Evolutionary conservation across 2,888 invertebrate species (phyloP).

Genomic region (Sepiola atlantica): DNA sequence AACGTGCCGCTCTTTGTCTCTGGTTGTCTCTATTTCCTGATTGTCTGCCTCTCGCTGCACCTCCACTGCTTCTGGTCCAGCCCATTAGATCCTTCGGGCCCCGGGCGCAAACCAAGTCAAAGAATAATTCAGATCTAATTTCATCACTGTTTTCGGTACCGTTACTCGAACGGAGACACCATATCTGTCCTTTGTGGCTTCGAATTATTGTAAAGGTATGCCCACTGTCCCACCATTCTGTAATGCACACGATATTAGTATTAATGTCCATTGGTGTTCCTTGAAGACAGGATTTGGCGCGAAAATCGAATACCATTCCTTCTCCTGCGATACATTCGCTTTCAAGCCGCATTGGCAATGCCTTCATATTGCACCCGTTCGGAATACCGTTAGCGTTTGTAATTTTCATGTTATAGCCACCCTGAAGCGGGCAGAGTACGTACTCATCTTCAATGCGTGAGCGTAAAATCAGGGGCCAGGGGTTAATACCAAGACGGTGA

Average conservation of each 20-base stretch:
- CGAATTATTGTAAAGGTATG: conserved; percentile 60
- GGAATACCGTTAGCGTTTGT: conserved; percentile 51
- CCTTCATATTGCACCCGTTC: conserved; percentile 65
- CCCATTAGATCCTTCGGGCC: conserved; percentile 23
- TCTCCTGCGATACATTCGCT: conserved; percentile 68
- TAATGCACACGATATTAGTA: conserved; percentile 60
- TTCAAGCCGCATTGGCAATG: conserved; percentile 68
- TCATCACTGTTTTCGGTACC: conserved; percentile 49
- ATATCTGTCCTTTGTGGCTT: conserved; percentile 54
- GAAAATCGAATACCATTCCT: conserved; percentile 64
- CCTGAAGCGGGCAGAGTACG: conserved; percentile 62
- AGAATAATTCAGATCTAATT: conserved; percentile 57
- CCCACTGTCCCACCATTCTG: conserved; percentile 59
- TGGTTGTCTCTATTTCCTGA: not conserved
- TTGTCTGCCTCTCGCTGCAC: not conserved
- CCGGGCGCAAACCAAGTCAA: conserved; percentile 58
- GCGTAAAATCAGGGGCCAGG: conserved; percentile 63
- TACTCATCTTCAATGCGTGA: conserved; percentile 55
- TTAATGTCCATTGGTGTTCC: conserved; percentile 57
- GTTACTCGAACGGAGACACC: conserved; percentile 61
- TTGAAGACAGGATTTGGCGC: conserved; percentile 58
- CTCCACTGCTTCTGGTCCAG: not conserved
- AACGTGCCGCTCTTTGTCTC: conserved; percentile 49
- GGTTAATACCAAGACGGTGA: conserved; percentile 55
- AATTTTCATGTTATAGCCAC: conserved; percentile 69